phyloP scores from a whole-genome alignment of 2,888 invertebrate genomes.

The Xestia xanthographa region DNA sequence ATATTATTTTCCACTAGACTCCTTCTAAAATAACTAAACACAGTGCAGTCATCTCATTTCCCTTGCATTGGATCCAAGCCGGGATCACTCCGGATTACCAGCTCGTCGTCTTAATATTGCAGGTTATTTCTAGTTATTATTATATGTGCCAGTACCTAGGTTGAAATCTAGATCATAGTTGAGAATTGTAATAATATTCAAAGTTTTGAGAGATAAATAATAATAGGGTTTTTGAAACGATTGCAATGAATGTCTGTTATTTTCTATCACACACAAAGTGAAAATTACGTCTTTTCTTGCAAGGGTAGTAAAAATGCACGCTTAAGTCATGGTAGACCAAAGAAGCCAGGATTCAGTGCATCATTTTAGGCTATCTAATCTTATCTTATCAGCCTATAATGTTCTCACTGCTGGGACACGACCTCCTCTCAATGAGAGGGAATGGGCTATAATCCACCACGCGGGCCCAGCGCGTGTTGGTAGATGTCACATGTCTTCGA shows the following conservation, averaged over 20 bases:
- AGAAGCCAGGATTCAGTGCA: neutral
- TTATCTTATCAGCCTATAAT: too few species aligned
- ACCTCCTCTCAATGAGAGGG: too few species aligned
- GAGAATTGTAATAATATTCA: constrained; percentile 32
- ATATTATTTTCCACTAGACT: constrained; percentile 25
- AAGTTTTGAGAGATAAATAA: constrained; percentile 1
- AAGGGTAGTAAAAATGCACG: neutral
- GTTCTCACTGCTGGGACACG: too few species aligned
- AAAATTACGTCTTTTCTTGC: neutral
- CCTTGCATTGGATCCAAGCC: constrained; percentile 31
- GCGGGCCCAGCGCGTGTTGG: too few species aligned
- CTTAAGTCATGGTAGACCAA: neutral
- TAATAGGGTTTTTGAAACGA: neutral
- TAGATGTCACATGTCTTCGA: too few species aligned
- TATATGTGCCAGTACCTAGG: neutral
- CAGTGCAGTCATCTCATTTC: constrained; percentile 49
- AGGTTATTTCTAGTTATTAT: constrained; percentile 39
- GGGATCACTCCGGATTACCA: constrained; percentile 53
- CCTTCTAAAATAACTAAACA: constrained; percentile 15
- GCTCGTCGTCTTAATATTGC: constrained; percentile 33
- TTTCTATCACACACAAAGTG: neutral
- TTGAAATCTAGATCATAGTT: constrained; percentile 34
- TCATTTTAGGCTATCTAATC: neutral
- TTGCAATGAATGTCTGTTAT: neutral
- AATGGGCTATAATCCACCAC: too few species aligned